Conservation (phyloP, 2,797 vertebrate species). For the Arctocebus calabarensis region DNA sequence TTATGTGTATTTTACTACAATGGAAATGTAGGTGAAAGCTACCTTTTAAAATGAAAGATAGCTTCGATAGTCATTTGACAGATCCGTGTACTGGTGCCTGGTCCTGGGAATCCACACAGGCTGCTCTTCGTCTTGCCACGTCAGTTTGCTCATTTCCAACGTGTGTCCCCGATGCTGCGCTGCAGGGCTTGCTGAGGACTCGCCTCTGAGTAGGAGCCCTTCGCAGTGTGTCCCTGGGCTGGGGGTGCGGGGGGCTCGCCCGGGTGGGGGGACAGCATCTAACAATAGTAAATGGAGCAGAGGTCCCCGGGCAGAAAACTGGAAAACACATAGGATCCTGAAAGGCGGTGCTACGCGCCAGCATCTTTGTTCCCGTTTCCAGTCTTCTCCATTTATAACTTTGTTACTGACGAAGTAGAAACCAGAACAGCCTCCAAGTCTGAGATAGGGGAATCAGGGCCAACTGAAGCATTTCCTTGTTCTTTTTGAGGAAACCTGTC, state of each 20-base stretch:
- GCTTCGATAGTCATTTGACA: background rate
- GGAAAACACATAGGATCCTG: background rate
- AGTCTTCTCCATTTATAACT: background rate
- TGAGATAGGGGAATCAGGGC: background rate
- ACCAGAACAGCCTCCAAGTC: background rate
- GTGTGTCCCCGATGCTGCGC: background rate
- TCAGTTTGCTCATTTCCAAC: background rate
- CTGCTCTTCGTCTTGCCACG: background rate
- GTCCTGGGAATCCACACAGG: background rate
- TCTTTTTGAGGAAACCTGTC: background rate
- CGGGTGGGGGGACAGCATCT: background rate
- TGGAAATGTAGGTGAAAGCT: too few relatives aligned
- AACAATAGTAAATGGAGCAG: background rate
- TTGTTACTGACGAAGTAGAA: background rate
- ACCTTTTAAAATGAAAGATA: background rate
- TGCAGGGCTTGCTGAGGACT: background rate
- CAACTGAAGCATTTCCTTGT: background rate
- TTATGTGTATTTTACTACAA: background rate
- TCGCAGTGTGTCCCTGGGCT: background rate
- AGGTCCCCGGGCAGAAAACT: background rate
- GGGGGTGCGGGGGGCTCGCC: background rate
- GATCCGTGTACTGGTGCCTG: background rate
- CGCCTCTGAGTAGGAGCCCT: background rate
- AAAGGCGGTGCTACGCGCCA: background rate
- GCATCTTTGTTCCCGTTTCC: background rate